A percentile compares a stretch with the other conserved stretches of the same genome.
These are phyloP conservation scores for Triops cancriformis DNA, from an alignment of 1,140 invertebrate species.

Conservation along the genomic window DNA sequence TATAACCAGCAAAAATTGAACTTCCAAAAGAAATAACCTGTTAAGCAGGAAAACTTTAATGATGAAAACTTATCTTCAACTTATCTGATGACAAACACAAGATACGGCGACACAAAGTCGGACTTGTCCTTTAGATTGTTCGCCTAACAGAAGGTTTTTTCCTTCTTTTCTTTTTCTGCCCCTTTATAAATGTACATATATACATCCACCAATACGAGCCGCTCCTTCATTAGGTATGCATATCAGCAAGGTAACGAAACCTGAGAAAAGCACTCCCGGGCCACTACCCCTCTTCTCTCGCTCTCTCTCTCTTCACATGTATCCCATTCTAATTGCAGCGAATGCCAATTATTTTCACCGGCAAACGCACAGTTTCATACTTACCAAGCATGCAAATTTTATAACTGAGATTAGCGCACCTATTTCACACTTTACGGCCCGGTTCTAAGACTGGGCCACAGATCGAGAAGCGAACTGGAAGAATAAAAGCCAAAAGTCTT, in stretches of 20 bases:
- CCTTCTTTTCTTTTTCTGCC: background rate
- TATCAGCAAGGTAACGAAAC: constrained; percentile 13
- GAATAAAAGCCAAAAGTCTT: background rate
- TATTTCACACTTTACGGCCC: background rate
- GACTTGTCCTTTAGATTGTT: background rate
- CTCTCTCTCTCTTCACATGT: background rate
- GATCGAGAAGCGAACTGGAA: background rate
- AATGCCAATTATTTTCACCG: background rate
- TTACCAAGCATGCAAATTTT: background rate
- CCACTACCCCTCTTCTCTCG: background rate
- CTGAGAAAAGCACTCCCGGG: background rate
- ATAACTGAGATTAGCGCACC: background rate
- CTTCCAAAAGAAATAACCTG: background rate
- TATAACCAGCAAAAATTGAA: background rate
- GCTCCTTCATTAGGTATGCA: constrained; percentile 13
- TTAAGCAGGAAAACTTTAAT: background rate
- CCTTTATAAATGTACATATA: background rate
- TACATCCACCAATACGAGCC: background rate
- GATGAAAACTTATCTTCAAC: background rate
- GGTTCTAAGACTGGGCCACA: background rate
- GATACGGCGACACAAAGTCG: constrained; percentile 8
- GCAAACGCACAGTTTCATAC: background rate
- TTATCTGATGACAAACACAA: background rate
- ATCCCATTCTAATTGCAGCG: background rate
- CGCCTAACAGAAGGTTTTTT: background rate